Evolutionary conservation across 2,888 invertebrate species (phyloP).

Genomic region (Dorcus parallelipipedus): DNA sequence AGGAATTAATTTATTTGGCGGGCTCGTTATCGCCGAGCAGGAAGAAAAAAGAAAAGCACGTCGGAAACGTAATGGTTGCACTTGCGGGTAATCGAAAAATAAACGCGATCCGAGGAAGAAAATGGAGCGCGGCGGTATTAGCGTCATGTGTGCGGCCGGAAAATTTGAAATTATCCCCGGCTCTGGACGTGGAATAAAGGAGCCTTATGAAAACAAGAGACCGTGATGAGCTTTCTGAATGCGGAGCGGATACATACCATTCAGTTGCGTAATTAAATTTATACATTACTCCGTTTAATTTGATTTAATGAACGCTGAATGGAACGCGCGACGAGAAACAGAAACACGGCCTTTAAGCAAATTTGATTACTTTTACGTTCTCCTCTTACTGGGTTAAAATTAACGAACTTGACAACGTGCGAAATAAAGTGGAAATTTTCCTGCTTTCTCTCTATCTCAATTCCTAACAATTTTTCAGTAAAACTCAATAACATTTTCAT

Average conservation of each 20-base stretch:
- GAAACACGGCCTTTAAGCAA: slow-evolving; percentile 1
- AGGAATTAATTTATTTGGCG: no score
- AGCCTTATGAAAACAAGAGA: slow-evolving; percentile 4
- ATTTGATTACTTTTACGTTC: neutral
- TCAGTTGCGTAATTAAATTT: slow-evolving; percentile 6
- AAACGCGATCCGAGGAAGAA: neutral
- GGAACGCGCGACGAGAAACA: neutral
- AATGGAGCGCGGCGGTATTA: neutral
- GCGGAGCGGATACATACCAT: slow-evolving; percentile 3
- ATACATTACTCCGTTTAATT: slow-evolving; percentile 1
- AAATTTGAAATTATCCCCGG: slow-evolving; percentile 2
- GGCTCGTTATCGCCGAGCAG: no score
- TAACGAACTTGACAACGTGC: no score
- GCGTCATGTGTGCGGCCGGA: neutral
- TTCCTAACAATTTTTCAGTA: no score
- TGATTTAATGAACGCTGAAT: slow-evolving; percentile 2
- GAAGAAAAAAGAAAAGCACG: no score
- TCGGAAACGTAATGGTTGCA: neutral
- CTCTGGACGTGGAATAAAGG: slow-evolving; percentile 1
- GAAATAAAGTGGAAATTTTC: no score
- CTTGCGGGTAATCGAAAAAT: neutral
- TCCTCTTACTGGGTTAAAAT: no score
- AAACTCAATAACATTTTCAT: no score
- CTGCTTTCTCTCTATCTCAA: no score
- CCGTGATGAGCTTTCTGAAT: slow-evolving; percentile 7